Conservation (phyloP, 2,888 invertebrate species). For the Pollenia griseotomentosa region DNA sequence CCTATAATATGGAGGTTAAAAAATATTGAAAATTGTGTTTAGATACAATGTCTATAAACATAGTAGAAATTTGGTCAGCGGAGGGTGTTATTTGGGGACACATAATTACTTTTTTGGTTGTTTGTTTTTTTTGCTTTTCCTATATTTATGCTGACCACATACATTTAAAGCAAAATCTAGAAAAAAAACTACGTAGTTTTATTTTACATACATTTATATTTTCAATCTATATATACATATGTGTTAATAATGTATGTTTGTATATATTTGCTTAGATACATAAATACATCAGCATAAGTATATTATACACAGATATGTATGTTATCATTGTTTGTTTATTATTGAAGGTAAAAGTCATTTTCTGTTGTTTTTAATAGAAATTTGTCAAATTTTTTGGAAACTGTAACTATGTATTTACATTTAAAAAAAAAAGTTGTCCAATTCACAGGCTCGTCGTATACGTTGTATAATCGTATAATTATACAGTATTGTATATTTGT, state of each 20-base stretch:
- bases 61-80: background rate
- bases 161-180: background rate
- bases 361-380: no score
- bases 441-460: no score
- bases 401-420: no score
- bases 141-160: background rate
- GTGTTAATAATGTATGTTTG: slow-evolving; percentile 5
- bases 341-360: no score
- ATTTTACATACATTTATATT: background rate
- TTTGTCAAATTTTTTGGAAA: no score
- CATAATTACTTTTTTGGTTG: background rate
- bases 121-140: background rate
- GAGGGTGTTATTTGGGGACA: slow-evolving; percentile 1
- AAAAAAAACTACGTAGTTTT: slow-evolving; percentile 11
- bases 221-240: background rate
- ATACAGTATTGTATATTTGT: no score
- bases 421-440: no score
- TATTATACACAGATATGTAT: background rate
- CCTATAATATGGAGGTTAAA: no score
- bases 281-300: slow-evolving; percentile 19
- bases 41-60: slow-evolving; percentile 12
- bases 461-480: no score
- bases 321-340: background rate
- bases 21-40: background rate
- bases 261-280: slow-evolving; percentile 36